phyloP scores from a whole-genome alignment of 2,797 vertebrate genomes.

The Meriones psammophilus region DNA sequence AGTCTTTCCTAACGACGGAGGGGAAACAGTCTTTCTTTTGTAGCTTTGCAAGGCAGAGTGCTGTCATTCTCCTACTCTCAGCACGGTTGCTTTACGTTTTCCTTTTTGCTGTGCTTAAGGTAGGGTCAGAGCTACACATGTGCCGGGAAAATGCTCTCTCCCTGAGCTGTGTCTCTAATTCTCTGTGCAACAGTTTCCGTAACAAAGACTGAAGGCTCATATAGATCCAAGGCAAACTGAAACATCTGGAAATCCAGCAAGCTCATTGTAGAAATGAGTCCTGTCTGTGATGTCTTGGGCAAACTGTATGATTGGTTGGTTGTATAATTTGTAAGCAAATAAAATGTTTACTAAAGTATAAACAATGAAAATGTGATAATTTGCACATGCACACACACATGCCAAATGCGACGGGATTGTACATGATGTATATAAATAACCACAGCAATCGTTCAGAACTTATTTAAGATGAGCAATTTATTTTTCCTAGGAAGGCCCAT shows the following conservation, averaged over 20 bases:
- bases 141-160: neutral
- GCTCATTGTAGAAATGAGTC: neutral
- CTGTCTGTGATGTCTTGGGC: neutral
- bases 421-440: neutral
- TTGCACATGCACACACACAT: neutral
- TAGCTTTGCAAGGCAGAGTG: neutral
- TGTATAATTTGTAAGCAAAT: neutral
- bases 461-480: neutral
- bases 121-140: too few relatives aligned
- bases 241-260: neutral
- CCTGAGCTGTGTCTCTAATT: too few relatives aligned
- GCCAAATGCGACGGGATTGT: neutral
- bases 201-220: neutral
- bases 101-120: neutral
- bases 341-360: constrained; percentile 17
- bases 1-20: neutral
- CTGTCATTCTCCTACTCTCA: too few relatives aligned
- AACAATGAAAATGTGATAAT: neutral
- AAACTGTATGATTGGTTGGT: neutral
- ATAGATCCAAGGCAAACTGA: neutral
- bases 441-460: neutral
- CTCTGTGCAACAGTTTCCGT: neutral
- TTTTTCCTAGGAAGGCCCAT: neutral
- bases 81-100: neutral
- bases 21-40: neutral